A percentile compares a stretch with the other conserved stretches of the same genome.
Conservation (phyloP, 2,888 invertebrate genomes). For the Volucella zonaria region DNA sequence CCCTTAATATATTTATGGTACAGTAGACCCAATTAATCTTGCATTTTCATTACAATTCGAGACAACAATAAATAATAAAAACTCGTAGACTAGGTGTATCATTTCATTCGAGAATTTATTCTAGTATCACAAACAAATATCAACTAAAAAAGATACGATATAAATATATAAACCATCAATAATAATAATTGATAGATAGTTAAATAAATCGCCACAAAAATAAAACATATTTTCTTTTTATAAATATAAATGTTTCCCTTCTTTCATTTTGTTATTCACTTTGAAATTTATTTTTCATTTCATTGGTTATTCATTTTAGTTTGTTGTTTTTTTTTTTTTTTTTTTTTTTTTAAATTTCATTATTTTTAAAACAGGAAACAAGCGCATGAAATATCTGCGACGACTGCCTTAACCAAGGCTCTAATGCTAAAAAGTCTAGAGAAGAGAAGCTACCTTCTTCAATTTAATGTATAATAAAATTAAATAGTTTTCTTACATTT, state of each 20-base stretch:
- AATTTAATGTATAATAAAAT: conserved; percentile 40
- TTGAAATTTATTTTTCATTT: conserved; percentile 28
- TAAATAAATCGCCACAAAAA: conserved; percentile 70
- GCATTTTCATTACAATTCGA: background rate
- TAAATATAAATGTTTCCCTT: conserved; percentile 48
- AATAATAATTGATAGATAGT: conserved; percentile 67
- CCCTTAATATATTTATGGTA: too few relatives aligned
- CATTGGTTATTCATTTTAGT: background rate
- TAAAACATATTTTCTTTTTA: conserved; percentile 66
- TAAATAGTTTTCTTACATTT: too few relatives aligned
- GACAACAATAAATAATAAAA: conserved; percentile 9
- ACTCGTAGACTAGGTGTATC: conserved; percentile 53
- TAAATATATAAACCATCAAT: conserved; percentile 70
- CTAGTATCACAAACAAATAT: conserved; percentile 74
- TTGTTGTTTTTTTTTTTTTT: background rate
- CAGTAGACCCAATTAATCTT: too few relatives aligned
- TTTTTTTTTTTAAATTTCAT: background rate
- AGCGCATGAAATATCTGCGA: conserved; percentile 7
- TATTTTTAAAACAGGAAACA: conserved; percentile 25
- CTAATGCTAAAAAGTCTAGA: conserved; percentile 39
- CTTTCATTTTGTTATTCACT: conserved; percentile 34
- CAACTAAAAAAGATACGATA: conserved; percentile 71
- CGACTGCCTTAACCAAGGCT: conserved; percentile 25
- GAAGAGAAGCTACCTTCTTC: conserved; percentile 32
- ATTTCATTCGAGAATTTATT: conserved; percentile 73